Evolutionary conservation across 2,888 invertebrate species (phyloP), one percentile per base, ranked within the genome.

Genomic region (Agapostemon virescens): DNA sequence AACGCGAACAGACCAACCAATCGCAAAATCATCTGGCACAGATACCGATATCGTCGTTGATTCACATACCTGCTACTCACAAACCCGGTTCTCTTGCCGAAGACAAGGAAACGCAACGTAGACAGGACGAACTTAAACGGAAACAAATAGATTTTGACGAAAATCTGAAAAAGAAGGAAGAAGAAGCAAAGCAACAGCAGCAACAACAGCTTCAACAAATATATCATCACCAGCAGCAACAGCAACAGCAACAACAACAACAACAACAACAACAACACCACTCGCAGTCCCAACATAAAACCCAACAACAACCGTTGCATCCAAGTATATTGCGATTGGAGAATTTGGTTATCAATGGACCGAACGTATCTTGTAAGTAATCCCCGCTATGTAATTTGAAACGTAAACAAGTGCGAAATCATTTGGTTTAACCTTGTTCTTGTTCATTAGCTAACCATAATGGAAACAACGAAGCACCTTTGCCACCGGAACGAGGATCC

Each of bases 401-500:
- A 23, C 2, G 13, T 7, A 11, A 11, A 52, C 15, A 26, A 55
- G 23, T 26, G 15, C 6, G 26, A 26, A 11, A 20, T 20, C 15
- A 33, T 40, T 42, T n/a, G 6, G 2, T 40, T 5, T 58, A n/a
- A 58, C 1, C 38, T 2, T 55, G 11, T 67, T 3, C 17, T 9
- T 38, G 13, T 33, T 45, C 68, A n/a, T n/a, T 17, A 91, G 92
- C 90, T 23, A 89, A 90, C 30, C 91, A 90, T 86, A 91, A 89
- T 77, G 89, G 88, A n/a, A 86, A 89, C 38, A 91, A 89, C 64
- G 92, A 92, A 23, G 95, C 96, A 71, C 93, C 94, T 6, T 95
- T 96, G 64, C 97, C 98, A 33, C 98, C 98, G 3, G 97, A 97
- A 92, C 95, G 98, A 82, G 97, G 97, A 77, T 97, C 97, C 38